Base-by-base conservation (phyloP, 1,140 invertebrate genomes). In the Hycleus phaleratus region DNA sequence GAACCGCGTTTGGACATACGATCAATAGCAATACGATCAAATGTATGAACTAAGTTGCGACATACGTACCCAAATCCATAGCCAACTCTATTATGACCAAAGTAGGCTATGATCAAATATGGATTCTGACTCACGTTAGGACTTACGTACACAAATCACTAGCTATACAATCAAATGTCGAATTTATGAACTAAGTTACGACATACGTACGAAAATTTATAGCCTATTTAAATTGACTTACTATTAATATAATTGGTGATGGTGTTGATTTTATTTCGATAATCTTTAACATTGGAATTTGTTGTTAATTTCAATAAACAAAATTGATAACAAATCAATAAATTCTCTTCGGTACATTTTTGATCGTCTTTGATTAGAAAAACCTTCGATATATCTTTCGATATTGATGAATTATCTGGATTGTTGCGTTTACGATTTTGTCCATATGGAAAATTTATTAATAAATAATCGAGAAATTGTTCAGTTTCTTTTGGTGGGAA, bases 301-400 rank as follows among this genome's bases (percentile, higher is more conserved):
- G 56, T 73, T 75, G 4, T 72, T 72, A n/a, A 68, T 66, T 78
- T 75, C 3, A 80, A 67, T 49, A 69, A 65, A 45, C 75, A 72
- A 67, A 74, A 81, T 38, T 81, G 66, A 62, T 77, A 71, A 66
- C 77, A 78, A 55, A 81, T 76, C 56, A 75, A 63, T 49, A 81
- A 69, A 71, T 81, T 81, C 68, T 80, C 75, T 57, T 66, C 58
- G 32, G 32, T 5, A 32, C 32, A 32, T 55, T 79, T 80, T 24
- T 73, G 68, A 61, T 81, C 77, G 32, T 68, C 58, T 72, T 73
- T 60, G 52, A 46, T 8, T n/a, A n/a, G 12, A 54, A 57, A 56
- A 57, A 49, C 45, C 44, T 58, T 56, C 50, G 56, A 51, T 51
- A 56, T 26, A 4, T 59, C 45, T 12, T 47, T 67, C 24, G 12